Base-by-base conservation (phyloP, 2,888 invertebrate genomes). In the Xylophagus ater region DNA sequence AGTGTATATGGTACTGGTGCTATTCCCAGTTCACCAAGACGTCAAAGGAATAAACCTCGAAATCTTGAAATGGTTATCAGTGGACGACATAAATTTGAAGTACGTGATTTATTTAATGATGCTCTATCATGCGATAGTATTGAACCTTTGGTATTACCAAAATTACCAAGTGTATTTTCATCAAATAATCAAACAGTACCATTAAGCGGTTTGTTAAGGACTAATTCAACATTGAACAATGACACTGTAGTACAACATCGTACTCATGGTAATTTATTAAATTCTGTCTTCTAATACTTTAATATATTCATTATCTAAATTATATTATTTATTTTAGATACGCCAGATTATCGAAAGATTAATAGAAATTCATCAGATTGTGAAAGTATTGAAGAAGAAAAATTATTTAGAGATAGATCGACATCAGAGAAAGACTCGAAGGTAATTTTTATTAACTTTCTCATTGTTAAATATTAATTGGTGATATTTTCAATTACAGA, bases 31-130 rank as follows among this genome's bases (percentile, higher is more conserved):
- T 59, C 63, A 17, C 59, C 61, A 8, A 54, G 58, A 37, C 53
- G 62, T 17, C 40, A 41, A 2, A 61, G 59, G 40, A 62, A 71
- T 6, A 73, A 78, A 44, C 76, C 79, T 1, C 69, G 84, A 34
- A 80, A 78, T 56, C 62, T 84, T 28, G 78, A 81, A 59, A 78
- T 84, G 73, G 74, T 81, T 23, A 76, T 83, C 63, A 73, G 71
- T 26, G 79, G 78, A 31, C 69, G 79, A 0, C 80, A 82, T 53
- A 78, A 73, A 48, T 86, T 85, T 61, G 83, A 85, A 49, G 76
- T 85, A 3, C 66, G 78, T 19, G 84, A 85, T 53, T 64, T 79
- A 34, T 43, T 56, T 10, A 71, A 73, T 28, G 69, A 69, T 50
- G 62, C 65, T 7, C 49, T 59, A 3, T 65, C 64, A n/a, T 60